Evolutionary conservation across 2,888 invertebrate species (phyloP).

Genomic region (Spilosoma lubricipeda): DNA sequence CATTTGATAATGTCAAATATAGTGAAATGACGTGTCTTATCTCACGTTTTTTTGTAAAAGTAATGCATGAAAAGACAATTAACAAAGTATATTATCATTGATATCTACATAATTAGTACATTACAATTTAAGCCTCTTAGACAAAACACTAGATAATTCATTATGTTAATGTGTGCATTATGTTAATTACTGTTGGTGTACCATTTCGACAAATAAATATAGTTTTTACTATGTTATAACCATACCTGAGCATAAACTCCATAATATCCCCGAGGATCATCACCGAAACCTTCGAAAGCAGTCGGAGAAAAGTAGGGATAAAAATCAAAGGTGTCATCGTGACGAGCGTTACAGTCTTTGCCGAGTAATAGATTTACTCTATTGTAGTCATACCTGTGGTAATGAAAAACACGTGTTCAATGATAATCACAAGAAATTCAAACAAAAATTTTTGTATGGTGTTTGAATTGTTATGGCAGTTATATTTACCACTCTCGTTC

Average conservation of each 20-base stretch:
- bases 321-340: constrained; percentile 95
- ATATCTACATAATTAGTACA: too few relatives aligned
- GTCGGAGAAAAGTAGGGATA: constrained; percentile 96
- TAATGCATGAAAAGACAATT: too few relatives aligned
- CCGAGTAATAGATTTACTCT: constrained; percentile 96
- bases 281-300: constrained; percentile 96
- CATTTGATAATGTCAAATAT: too few relatives aligned
- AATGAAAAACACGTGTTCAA: neutral
- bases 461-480: neutral
- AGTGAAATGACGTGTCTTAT: too few relatives aligned
- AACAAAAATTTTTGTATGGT: constrained; percentile 39
- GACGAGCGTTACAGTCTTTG: constrained; percentile 91
- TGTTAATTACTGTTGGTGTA: constrained; percentile 27
- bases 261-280: constrained; percentile 96
- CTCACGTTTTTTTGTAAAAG: too few relatives aligned
- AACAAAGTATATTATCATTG: too few relatives aligned
- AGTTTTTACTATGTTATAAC: neutral
- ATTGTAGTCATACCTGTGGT: constrained; percentile 94
- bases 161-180: too few relatives aligned
- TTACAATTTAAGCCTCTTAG: too few relatives aligned
- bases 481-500: constrained; percentile 95
- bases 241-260: constrained; percentile 93
- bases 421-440: constrained; percentile 57
- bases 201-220: too few relatives aligned
- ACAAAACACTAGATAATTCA: too few relatives aligned